Percentiles rank a stretch among this genome's conserved stretches.
phyloP scores from a whole-genome alignment of 1,140 invertebrate genomes.

The Himalopsyche phryganea region DNA sequence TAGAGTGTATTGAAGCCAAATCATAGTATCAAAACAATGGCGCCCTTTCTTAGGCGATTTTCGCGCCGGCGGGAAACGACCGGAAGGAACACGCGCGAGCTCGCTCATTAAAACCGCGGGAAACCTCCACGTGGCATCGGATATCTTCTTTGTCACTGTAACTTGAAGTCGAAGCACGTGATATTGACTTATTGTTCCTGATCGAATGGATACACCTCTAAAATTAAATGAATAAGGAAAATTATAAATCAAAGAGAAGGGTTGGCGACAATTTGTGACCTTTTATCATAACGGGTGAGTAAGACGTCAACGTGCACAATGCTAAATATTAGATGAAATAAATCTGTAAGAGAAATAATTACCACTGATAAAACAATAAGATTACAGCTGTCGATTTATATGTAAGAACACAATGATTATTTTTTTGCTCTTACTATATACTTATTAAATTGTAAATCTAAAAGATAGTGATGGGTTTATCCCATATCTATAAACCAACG shows the following conservation, averaged over 20 bases:
- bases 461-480: too few relatives aligned
- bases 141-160: conserved; percentile 2
- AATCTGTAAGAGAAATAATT: too few relatives aligned
- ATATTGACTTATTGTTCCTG: conserved; percentile 6
- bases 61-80: not conserved
- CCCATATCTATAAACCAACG: too few relatives aligned
- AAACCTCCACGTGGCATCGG: conserved; percentile 9
- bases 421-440: too few relatives aligned
- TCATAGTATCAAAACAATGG: not conserved
- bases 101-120: conserved; percentile 19
- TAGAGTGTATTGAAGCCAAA: not conserved
- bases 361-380: too few relatives aligned
- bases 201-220: conserved; percentile 12
- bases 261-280: not conserved
- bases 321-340: too few relatives aligned
- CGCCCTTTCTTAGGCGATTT: not conserved
- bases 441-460: too few relatives aligned
- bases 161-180: conserved; percentile 15
- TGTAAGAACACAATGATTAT: too few relatives aligned
- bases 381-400: too few relatives aligned
- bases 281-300: too few relatives aligned
- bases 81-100: conserved; percentile 18
- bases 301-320: too few relatives aligned
- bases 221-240: conserved; percentile 7
- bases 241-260: conserved; percentile 1